Evolutionary conservation across 1,140 invertebrate genomes (phyloP).

Genomic region (Cherax quadricarinatus): DNA sequence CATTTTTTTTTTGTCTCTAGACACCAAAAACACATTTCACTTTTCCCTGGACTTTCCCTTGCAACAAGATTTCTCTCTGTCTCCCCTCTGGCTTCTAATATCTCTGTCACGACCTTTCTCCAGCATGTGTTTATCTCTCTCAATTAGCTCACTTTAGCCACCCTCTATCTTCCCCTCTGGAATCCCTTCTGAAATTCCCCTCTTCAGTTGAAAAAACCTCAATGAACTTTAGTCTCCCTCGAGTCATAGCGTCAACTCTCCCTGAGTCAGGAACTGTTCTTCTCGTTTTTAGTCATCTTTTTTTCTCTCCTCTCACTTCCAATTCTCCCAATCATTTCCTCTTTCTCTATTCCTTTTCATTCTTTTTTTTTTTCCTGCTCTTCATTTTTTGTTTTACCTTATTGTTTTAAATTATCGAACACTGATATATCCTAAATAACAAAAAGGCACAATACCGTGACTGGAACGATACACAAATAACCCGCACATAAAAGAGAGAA

Average conservation of each 20-base stretch:
- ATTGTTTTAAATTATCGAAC: background rate
- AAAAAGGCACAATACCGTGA: no score
- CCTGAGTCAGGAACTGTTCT: background rate
- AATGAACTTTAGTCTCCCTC: background rate
- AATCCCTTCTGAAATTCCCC: background rate
- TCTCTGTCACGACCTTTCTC: background rate
- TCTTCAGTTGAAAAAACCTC: background rate
- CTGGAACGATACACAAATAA: no score
- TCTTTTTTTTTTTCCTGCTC: background rate
- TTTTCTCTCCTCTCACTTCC: no score
- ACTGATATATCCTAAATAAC: background rate
- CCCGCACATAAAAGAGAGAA: no score
- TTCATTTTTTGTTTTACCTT: background rate
- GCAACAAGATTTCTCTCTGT: no score
- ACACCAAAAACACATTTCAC: no score
- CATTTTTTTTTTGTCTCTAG: no score
- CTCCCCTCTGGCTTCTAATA: background rate
- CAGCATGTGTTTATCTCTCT: background rate
- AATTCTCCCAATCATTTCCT: no score
- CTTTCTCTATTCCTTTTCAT: background rate
- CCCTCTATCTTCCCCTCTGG: background rate
- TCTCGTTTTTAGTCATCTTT: background rate
- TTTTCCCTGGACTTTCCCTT: no score
- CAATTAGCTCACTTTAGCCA: background rate
- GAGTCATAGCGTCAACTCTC: background rate